Evolutionary conservation across 2,113 vertebrate genomes (phyloP), one percentile per base, ranked within the genome.

Genomic region (Salvator merianae): DNA sequence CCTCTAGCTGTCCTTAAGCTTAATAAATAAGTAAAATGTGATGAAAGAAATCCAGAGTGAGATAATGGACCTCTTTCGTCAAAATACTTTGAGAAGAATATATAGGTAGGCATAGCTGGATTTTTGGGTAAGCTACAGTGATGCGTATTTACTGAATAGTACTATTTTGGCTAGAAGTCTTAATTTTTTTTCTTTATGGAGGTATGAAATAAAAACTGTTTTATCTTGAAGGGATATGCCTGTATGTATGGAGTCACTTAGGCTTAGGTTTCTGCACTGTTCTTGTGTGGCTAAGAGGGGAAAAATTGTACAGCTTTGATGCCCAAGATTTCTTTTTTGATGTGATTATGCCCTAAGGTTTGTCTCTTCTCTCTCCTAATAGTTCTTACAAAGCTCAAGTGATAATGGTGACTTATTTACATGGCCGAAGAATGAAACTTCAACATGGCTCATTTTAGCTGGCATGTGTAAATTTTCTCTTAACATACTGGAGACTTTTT

Each of bases 1-100:
- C 55, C 63, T 89, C 80, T 81, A 88, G 91, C 87, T 89, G 81
- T 89, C 90, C 92, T 91, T 89, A 91, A 93, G 8, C 30, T 82
- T 93, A 22, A 74, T 87, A 69, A 81, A 78, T 24, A 71, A 38
- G n/a, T 40, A 63, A 82, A 73, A 43, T n/a, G 91, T 90, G 93
- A 90, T 90, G 70, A 88, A 92, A 92, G 77, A 88, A 90, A 76
- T 47, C 85, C 69, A 75, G 73, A 89, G 89, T 91, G 70, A 5
- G 36, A 83, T 18, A 59, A 72, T 1, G 18, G 47, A 79, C 76
- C 68, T 90, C 70, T 59, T 59, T 59, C 55, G 14, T 59, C 16
- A 59, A 59, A 59, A 53, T 53, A 18, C 38, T 88, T 76, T 87
- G n/a, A n/a, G 32, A 84, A 74, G 66, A 84, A 85, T 91, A 88